These are phyloP conservation scores for Montifringilla adamsi DNA, from an alignment of 2,113 vertebrate species.

Conservation along the genomic window DNA sequence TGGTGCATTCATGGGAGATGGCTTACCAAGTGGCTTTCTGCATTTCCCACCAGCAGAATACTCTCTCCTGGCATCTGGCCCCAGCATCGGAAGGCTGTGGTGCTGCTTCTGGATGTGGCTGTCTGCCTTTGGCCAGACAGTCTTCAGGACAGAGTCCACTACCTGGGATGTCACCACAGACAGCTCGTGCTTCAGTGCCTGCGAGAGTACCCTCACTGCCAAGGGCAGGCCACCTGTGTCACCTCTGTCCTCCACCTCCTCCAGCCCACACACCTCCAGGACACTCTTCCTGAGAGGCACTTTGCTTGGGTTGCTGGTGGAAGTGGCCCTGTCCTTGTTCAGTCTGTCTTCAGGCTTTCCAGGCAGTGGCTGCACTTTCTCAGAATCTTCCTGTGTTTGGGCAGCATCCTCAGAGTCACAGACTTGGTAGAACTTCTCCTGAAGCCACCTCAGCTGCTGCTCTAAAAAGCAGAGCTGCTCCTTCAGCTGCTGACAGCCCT, in stretches of 20 bases:
- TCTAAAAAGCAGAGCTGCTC: conserved; percentile 88
- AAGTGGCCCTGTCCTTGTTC: neutral
- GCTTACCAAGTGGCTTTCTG: conserved; percentile 1
- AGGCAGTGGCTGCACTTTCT: neutral
- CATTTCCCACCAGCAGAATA: neutral
- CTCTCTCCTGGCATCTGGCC: neutral
- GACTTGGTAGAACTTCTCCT: conserved; percentile 83
- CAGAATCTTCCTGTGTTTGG: neutral
- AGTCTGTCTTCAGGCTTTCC: neutral
- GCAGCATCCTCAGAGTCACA: conserved; percentile 66
- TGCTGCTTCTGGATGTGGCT: conserved; percentile 36
- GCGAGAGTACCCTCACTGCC: conserved; percentile 73
- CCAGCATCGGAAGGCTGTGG: neutral
- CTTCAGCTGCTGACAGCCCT: conserved; percentile 81
- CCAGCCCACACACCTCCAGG: neutral
- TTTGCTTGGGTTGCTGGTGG: neutral
- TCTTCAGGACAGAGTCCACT: conserved; percentile 86
- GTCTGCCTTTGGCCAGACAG: conserved; percentile 68
- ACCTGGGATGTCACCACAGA: conserved; percentile 77
- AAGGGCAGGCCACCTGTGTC: conserved; percentile 2
- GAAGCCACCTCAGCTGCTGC: conserved; percentile 81
- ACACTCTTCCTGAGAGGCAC: neutral
- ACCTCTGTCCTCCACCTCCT: conserved; percentile 22
- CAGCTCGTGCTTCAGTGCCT: conserved; percentile 84
- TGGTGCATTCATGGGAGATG: neutral